Evolutionary conservation across 2,797 vertebrate genomes (phyloP), one percentile per base, ranked within the genome.

Genomic region (Acipenser ruthenus): DNA sequence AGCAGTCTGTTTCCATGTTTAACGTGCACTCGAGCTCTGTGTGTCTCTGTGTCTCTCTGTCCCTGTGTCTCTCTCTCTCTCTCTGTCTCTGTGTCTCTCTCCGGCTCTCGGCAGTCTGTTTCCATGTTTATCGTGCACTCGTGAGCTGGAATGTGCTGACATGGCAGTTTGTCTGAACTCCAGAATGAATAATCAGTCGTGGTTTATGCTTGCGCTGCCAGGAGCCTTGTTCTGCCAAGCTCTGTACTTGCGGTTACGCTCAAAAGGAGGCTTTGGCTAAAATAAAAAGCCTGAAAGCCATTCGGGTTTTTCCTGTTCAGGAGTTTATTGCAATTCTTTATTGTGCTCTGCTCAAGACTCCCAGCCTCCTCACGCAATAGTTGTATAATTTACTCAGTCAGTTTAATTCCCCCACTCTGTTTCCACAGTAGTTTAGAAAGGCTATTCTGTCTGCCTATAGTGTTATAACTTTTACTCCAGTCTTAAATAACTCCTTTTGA

Each of bases 171-270:
- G 79, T 86, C 82, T 85, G 80, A 88, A 87, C 86, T 87, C 82
- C 81, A 83, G 85, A 87, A 85, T 88, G 84, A 88, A 87, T 88
- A 87, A 86, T 87, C 84, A 84, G 82, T 79, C 78, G 80, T 60
- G 83, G 82, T 87, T 87, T 80, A 82, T 76, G 75, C 69, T 65
- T 79, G 77, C 75, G 47, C 77, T 84, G 83, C 83, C 84, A 86
- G 84, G 79, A 85, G 80, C 81, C 76, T 75, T 71, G 77, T 77
- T 70, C 80, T 77, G 86, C 82, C 84, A 82, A 73, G 80, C 75
- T 74, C 77, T 79, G 62, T 64, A 72, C 79, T 82, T 76, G 72
- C 69, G 68, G 72, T 70, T 70, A 63, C 68, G 67, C 74, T 73
- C 50, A 82, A 81, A 74, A 77, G 81, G 80, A 84, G 80, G 78